Conservation (phyloP, 2,113 vertebrate genomes). For the Alces alces region DNA sequence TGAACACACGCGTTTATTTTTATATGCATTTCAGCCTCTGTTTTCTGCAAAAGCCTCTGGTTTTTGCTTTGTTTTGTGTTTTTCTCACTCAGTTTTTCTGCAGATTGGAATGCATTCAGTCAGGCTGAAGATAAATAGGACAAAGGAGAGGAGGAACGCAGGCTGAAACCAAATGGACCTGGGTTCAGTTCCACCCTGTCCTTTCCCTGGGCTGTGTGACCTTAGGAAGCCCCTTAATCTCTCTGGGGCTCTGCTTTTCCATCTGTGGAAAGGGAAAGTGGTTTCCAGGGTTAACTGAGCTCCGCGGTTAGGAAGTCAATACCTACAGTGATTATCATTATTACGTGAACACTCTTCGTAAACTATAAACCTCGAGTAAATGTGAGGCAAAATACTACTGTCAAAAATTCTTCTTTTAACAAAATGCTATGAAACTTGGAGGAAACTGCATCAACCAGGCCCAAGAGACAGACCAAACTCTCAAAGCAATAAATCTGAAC, state of each 20-base stretch:
- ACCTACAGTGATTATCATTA: not conserved
- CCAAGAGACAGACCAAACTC: constrained; percentile 63
- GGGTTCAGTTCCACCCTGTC: not conserved
- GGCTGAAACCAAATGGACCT: not conserved
- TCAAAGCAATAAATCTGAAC: constrained; percentile 73
- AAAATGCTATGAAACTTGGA: constrained; percentile 59
- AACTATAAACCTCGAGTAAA: constrained; percentile 5
- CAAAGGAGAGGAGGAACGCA: not conserved
- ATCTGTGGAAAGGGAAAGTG: not conserved
- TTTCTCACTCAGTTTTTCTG: not conserved
- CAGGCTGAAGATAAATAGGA: not conserved
- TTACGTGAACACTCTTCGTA: not conserved
- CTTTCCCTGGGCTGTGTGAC: not conserved
- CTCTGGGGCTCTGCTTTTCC: not conserved
- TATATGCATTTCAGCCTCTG: not conserved
- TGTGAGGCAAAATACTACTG: not conserved
- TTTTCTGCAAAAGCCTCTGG: not conserved
- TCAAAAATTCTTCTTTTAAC: constrained; percentile 26
- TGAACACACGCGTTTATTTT: not conserved
- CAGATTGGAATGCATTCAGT: not conserved
- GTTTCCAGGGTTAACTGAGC: not conserved
- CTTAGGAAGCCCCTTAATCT: not conserved
- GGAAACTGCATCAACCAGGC: constrained; percentile 70
- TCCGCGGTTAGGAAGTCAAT: not conserved
- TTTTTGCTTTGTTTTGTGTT: not conserved